Evolutionary conservation across 1,140 invertebrate species (phyloP), one percentile per base, ranked within the genome.

Genomic region (Nasonia vitripennis): DNA sequence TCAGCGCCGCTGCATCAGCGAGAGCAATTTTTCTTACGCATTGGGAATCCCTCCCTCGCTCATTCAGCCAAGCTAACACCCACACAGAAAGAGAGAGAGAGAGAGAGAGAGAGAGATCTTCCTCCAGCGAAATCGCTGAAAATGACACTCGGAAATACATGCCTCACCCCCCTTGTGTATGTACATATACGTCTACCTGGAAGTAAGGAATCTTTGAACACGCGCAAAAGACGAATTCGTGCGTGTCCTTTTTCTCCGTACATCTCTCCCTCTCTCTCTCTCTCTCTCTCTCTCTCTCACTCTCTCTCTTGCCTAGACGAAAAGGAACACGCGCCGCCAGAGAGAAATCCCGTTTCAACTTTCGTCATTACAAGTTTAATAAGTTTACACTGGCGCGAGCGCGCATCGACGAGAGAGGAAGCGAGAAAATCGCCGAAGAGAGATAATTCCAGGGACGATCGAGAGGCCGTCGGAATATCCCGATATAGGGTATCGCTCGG

Each of bases 341-440:
- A 70, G 74, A 48, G 70, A 71, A 84, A 75, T 86, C 34, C 67
- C 80, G 80, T 82, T 86, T 85, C 87, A 92, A 92, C 91, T 92
- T 92, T 92, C 89, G 90, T 91, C 90, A 92, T 92, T 92, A 92
- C 90, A 92, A 92, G 91, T 91, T 92, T 91, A 91, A 92, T 92
- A 92, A 91, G 91, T 92, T 92, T 78, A 81, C 27, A 70, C 6
- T 20, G 51, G 34, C 45, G 77, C 48, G 10, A n/a, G n/a, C n/a
- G 77, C 45, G 45, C 31, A 37, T 31, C 55, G 27, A 37, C 34
- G 48, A 62, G 73, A n/a, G 55, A 67, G 74, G 73, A 51, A 55
- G 31, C 68, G 84, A 70, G 87, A 86, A 88, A 88, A 86, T 87
- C 84, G 84, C 37, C 75, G 82, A 62, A 23, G 75, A 6, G 45